Base-by-base conservation (phyloP, 2,797 vertebrate genomes). In the Silurus aristotelis region DNA sequence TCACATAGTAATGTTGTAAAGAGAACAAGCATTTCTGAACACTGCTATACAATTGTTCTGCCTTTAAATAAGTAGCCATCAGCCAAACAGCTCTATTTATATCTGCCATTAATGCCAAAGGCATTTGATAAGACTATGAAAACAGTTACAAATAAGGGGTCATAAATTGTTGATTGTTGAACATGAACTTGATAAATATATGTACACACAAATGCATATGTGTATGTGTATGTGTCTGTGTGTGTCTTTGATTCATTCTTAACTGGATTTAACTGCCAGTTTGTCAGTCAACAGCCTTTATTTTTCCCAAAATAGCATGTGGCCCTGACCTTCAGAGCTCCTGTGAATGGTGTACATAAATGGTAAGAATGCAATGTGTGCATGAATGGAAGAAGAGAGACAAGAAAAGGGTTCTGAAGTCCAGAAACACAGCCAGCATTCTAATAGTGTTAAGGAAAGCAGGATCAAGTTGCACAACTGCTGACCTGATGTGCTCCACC, bases 71-170 rank as follows among this genome's bases (percentile, higher is more conserved):
- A 78, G 52, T 85, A 56, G 19, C 61, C 61, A 67, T 55, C 48
- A 75, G 70, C 84, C 83, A 88, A 86, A 88, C 48, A 82, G 43
- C 63, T 91, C 89, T 92, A 90, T 92, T 91, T 90, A 92, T 91
- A 90, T 58, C 83, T 64, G 43, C 0, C 12, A 84, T 82, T 86
- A 83, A 85, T 77, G 85, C 88, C 87, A 68, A 90, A 87, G 72
- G 46, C 15, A 17, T 82, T 72, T 56, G 13, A 43, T 77, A 66
- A 48, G 10, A 46, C 71, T 71, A 10, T 38, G 25, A 83, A 43
- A 86, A 56, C 75, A 85, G 80, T 61, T 71, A 27, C 66, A 79
- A 64, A 76, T 76, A 9, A 77, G 38, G 8, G 46, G 7, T 14
- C 17, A 71, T 60, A 68, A 68, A 76, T 80, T 27, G 43, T 58